Conservation (phyloP, 2,113 vertebrate genomes). For the Centropristis striata region DNA sequence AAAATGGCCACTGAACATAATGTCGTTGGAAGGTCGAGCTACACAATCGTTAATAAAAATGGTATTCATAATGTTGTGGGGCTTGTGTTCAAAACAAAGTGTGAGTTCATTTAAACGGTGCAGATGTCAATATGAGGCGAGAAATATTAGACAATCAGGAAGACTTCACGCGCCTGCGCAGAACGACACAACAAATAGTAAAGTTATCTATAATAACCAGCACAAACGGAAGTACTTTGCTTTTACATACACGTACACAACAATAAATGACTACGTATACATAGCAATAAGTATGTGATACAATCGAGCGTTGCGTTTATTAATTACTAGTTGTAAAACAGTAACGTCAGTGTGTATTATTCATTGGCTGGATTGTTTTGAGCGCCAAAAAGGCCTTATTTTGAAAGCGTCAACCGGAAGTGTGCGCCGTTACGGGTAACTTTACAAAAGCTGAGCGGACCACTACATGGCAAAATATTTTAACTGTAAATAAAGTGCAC, state of each 20-base stretch:
- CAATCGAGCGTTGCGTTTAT: accelerated
- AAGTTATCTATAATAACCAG: not conserved
- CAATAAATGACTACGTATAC: accelerated
- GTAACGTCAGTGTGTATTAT: accelerated
- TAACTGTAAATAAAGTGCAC: constrained; percentile 82
- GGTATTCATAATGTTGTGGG: too few species aligned
- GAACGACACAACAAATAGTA: constrained; percentile 3
- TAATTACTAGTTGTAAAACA: accelerated
- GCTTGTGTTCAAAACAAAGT: not conserved
- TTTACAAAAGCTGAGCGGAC: constrained; percentile 36
- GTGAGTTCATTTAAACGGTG: not conserved
- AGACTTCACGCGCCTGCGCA: constrained; percentile 71
- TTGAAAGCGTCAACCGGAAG: constrained; percentile 35
- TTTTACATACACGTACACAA: accelerated
- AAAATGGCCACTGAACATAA: not conserved
- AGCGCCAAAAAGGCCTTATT: constrained; percentile 21
- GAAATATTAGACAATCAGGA: constrained; percentile 51
- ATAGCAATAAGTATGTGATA: accelerated
- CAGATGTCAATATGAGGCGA: constrained; percentile 10
- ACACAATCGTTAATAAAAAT: not conserved
- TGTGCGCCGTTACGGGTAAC: accelerated
- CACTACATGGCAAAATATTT: constrained; percentile 77
- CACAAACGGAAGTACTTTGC: constrained; percentile 32
- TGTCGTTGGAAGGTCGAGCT: not conserved
- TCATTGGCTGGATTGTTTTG: accelerated